A percentile compares a stretch with the other conserved stretches of the same genome.
These are phyloP conservation scores for Labeo catla DNA, from an alignment of 2,113 vertebrate genomes.

Conservation along the genomic window DNA sequence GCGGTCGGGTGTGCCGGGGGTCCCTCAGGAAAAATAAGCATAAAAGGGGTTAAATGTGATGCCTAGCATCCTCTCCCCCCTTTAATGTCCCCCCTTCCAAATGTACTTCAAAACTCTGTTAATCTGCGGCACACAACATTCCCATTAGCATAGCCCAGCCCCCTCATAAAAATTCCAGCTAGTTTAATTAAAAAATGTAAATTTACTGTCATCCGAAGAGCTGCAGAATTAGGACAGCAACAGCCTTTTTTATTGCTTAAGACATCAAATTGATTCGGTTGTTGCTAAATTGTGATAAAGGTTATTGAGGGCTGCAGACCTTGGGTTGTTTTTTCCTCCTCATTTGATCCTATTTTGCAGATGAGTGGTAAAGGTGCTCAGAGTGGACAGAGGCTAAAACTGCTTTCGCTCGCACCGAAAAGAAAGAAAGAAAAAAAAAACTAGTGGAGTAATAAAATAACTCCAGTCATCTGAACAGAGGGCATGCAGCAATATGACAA, in stretches of 20 bases:
- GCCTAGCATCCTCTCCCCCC: conserved; percentile 74
- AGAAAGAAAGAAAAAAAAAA: conserved; percentile 62
- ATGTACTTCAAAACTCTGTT: conserved; percentile 99
- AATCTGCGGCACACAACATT: conserved; percentile 99
- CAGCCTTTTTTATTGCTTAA: conserved; percentile 99
- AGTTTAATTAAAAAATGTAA: conserved; percentile 99
- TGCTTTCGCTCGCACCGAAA: conserved; percentile 62
- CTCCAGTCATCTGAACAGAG: conserved; percentile 64
- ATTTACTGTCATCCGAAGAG: conserved; percentile 99
- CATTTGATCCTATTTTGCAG: conserved; percentile 73
- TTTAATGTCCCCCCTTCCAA: conserved; percentile 93
- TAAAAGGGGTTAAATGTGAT: conserved; percentile 96
- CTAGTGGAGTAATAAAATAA: conserved; percentile 72
- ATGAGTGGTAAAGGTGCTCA: conserved; percentile 65
- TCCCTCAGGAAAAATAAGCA: conserved; percentile 87
- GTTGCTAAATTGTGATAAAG: conserved; percentile 86
- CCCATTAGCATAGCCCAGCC: conserved; percentile 99
- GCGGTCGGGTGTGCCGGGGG: conserved; percentile 66
- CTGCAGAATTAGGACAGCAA: conserved; percentile 98
- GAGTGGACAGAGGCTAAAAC: conserved; percentile 71
- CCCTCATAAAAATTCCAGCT: conserved; percentile 99
- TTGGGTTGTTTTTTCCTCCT: conserved; percentile 71
- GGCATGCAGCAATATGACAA: conserved; percentile 68
- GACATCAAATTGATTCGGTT: conserved; percentile 98
- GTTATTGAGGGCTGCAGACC: conserved; percentile 81